A percentile compares a stretch with the other conserved stretches of the same genome.
These are phyloP conservation scores for Morbakka virulenta DNA, from an alignment of 30 jellyfish, hydroid and myxozoan species.

Conservation along the genomic window DNA sequence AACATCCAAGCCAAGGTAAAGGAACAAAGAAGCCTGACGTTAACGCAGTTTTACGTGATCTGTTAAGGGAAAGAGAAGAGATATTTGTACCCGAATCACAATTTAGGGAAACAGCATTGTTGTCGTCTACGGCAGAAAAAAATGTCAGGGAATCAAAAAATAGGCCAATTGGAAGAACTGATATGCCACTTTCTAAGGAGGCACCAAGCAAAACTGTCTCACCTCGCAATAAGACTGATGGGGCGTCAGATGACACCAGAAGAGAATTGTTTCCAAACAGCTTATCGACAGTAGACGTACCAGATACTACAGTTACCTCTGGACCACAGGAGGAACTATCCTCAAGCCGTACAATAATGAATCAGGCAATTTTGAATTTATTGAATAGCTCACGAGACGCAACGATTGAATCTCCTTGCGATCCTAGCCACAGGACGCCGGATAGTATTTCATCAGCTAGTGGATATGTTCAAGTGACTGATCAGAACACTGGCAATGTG, in stretches of 20 bases:
- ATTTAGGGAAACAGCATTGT: slow-evolving; percentile 60
- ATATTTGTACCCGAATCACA: no score
- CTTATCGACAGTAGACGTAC: not conserved
- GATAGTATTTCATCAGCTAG: no score
- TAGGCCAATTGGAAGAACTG: slow-evolving; percentile 54
- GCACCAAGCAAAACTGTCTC: not conserved
- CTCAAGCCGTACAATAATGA: not conserved
- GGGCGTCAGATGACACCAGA: not conserved
- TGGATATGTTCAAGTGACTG: no score
- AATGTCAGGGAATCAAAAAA: slow-evolving; percentile 20
- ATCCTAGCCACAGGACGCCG: no score
- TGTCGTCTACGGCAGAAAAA: slow-evolving; percentile 55
- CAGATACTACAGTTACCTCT: not conserved
- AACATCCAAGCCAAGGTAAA: no score
- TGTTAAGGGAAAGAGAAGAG: no score
- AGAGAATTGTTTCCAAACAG: not conserved
- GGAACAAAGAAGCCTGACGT: no score
- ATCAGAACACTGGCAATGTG: no score
- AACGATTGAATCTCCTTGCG: no score
- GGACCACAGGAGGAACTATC: not conserved
- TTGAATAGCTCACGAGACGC: no score
- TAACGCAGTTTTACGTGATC: no score
- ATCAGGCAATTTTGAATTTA: no score
- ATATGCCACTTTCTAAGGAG: slow-evolving; percentile 22
- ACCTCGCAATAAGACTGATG: slow-evolving; percentile 10